phyloP scores from a whole-genome alignment of 2,888 invertebrate species.

The Antheraea assamensis region DNA sequence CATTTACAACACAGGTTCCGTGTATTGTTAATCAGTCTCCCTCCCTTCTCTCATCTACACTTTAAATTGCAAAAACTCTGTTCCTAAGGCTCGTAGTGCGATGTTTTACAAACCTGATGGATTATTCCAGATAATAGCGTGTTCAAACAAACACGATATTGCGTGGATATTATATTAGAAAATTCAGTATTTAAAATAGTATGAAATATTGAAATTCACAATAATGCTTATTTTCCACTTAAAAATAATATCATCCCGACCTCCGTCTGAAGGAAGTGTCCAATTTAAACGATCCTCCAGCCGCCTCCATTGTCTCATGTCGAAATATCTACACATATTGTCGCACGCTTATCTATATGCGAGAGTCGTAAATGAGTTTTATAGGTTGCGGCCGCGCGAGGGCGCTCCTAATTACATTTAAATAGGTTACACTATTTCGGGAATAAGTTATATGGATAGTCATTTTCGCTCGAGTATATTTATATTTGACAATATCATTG shows the following conservation, averaged over 20 bases:
- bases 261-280: conserved; percentile 55
- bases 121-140: no score
- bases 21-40: no score
- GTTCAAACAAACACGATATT: no score
- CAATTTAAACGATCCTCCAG: conserved; percentile 66
- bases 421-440: conserved; percentile 7
- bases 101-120: no score
- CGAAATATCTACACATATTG: conserved; percentile 22
- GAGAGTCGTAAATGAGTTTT: conserved; percentile 21
- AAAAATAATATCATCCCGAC: conserved; percentile 26
- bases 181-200: not conserved
- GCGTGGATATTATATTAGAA: no score
- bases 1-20: no score
- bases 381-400: not conserved
- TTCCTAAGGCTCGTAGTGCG: no score
- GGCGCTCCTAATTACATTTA: not conserved
- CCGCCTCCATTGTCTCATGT: conserved; percentile 48
- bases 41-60: no score
- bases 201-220: conserved; percentile 11
- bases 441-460: conserved; percentile 1
- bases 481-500: not conserved
- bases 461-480: not conserved
- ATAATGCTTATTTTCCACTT: conserved; percentile 8
- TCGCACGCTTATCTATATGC: conserved; percentile 30
- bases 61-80: no score